Evolutionary conservation across 2,113 vertebrate species (phyloP).

Genomic region (Ictidomys tridecemlineatus): DNA sequence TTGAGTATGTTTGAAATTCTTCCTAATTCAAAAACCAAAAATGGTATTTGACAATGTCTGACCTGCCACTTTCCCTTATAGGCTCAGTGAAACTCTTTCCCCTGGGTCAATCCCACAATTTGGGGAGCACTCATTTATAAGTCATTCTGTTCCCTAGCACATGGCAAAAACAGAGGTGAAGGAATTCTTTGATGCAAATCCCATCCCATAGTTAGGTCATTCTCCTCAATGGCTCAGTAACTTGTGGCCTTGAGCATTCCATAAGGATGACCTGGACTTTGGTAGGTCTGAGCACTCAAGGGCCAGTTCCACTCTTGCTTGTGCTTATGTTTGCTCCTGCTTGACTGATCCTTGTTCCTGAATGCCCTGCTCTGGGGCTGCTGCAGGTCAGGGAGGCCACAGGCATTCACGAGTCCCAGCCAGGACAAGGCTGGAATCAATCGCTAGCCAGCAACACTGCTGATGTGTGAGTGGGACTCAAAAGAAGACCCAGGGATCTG

Average conservation of each 20-base stretch:
- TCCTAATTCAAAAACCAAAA: background rate
- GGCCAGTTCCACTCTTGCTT: conserved; percentile 94
- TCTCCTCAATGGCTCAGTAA: conserved; percentile 89
- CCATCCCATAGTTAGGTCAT: rapidly evolving
- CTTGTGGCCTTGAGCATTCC: conserved; percentile 93
- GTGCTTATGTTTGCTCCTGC: conserved; percentile 92
- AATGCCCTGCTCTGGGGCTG: conserved; percentile 88
- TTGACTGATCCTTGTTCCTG: conserved; percentile 94
- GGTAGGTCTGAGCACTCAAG: conserved; percentile 79
- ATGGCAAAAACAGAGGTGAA: background rate
- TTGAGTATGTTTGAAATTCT: background rate
- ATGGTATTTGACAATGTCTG: background rate
- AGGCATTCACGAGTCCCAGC: rapidly evolving
- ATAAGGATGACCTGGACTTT: conserved; percentile 91
- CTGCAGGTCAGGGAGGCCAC: conserved; percentile 84
- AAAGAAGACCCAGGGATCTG: background rate
- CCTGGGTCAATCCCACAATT: background rate
- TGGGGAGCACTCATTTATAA: background rate
- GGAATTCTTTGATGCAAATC: background rate
- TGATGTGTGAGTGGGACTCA: background rate
- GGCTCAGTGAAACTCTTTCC: background rate
- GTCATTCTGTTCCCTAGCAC: background rate
- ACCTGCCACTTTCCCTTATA: background rate
- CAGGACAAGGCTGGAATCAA: background rate
- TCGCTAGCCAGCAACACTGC: background rate